A percentile compares a stretch with the other conserved stretches of the same genome.
Conservation (phyloP, 2,113 vertebrate species). For the Epinephelus lanceolatus region DNA sequence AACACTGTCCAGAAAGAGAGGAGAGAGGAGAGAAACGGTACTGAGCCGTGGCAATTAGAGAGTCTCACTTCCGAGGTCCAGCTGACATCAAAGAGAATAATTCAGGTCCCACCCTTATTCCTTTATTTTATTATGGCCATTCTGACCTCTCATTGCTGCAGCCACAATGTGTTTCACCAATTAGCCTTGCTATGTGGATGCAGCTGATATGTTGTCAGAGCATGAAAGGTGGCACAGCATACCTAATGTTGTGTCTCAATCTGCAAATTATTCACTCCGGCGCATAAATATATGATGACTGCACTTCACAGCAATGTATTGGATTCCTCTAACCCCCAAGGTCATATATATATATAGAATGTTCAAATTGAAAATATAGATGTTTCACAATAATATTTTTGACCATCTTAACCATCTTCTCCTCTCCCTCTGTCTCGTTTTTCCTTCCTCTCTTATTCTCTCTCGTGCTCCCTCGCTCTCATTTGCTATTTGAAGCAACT, state of each 20-base stretch:
- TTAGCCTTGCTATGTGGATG: conserved; percentile 67
- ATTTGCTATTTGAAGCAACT: conserved; percentile 86
- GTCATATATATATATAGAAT: conserved; percentile 59
- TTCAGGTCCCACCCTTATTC: conserved; percentile 64
- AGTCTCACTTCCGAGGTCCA: conserved; percentile 58
- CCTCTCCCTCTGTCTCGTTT: conserved; percentile 28
- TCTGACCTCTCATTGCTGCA: conserved; percentile 64
- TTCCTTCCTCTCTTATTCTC: conserved; percentile 58
- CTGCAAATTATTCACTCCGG: conserved; percentile 68
- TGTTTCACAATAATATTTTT: conserved; percentile 74
- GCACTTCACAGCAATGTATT: conserved; percentile 60
- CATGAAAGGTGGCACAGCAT: conserved; percentile 52
- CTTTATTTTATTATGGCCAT: conserved; percentile 76
- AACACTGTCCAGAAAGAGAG: conserved; percentile 33
- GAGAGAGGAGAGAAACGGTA: conserved; percentile 24
- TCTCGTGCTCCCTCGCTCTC: conserved; percentile 65
- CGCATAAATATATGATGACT: conserved; percentile 71
- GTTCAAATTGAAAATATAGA: conserved; percentile 70
- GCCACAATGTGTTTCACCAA: conserved; percentile 72
- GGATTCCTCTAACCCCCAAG: conserved; percentile 53
- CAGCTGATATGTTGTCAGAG: conserved; percentile 69
- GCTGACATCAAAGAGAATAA: conserved; percentile 82
- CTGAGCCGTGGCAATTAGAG: conserved; percentile 68
- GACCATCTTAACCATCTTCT: conserved; percentile 45
- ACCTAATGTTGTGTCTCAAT: conserved; percentile 68